These are phyloP conservation scores for Octodon degus DNA, from an alignment of 2,113 vertebrate genomes.

Conservation along the genomic window DNA sequence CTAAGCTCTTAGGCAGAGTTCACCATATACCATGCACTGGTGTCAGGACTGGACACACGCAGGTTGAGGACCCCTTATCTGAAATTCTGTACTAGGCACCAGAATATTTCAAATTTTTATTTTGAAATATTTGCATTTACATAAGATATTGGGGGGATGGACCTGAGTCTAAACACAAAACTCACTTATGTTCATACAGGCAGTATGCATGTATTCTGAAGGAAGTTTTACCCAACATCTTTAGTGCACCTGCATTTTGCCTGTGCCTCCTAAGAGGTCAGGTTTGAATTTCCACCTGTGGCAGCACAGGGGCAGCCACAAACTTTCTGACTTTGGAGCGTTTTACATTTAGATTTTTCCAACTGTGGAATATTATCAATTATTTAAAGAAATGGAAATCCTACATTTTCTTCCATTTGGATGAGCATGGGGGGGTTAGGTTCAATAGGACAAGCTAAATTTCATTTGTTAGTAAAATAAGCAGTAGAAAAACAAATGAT, in stretches of 20 bases:
- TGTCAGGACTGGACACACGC: not conserved
- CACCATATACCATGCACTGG: too few species aligned
- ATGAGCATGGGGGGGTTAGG: not conserved
- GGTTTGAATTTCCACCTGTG: not conserved
- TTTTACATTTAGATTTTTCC: not conserved
- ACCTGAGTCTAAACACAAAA: not conserved
- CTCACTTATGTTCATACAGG: not conserved
- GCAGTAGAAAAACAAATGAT: not conserved
- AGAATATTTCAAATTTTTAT: not conserved
- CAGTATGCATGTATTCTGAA: not conserved
- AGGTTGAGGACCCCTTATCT: not conserved
- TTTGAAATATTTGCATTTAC: not conserved
- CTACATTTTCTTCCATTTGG: not conserved
- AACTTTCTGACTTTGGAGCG: not conserved
- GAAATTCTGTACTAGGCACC: not conserved
- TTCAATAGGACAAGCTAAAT: not conserved
- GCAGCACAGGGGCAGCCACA: too few species aligned
- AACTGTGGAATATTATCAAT: not conserved
- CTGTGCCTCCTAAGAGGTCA: too few species aligned
- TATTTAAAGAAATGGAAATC: not conserved
- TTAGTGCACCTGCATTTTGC: not conserved
- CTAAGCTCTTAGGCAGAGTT: not conserved
- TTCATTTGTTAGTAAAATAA: not conserved
- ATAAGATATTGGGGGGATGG: too few species aligned
- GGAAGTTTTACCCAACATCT: not conserved